Evolutionary conservation across 2,113 vertebrate species (phyloP).

Genomic region (Stigmatopora nigra): DNA sequence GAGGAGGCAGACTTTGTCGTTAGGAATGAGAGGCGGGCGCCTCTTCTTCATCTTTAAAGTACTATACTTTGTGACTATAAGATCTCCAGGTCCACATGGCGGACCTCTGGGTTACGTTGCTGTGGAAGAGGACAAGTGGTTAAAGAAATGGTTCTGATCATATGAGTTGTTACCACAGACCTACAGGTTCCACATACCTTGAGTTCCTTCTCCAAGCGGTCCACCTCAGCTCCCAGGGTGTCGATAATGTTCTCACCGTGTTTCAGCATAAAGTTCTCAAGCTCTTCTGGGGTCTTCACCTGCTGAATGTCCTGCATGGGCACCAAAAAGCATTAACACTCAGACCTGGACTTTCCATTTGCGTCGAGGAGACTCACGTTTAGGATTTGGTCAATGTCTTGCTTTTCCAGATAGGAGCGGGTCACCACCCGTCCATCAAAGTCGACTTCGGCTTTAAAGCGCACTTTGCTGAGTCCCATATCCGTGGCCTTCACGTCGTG

Average conservation of each 20-base stretch:
- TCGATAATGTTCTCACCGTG: conserved; percentile 98
- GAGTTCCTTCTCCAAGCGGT: conserved; percentile 92
- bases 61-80: conserved; percentile 66
- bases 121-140: conserved; percentile 50
- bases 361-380: conserved; percentile 65
- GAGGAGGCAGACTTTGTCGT: conserved; percentile 18
- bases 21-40: conserved; percentile 17
- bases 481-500: conserved; percentile 98
- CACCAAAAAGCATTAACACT: not conserved
- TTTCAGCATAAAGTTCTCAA: conserved; percentile 96
- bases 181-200: conserved; percentile 73
- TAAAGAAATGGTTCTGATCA: too few relatives aligned
- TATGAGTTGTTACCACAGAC: too few relatives aligned
- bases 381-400: conserved; percentile 94
- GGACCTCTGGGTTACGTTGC: conserved; percentile 95
- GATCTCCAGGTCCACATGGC: conserved; percentile 97
- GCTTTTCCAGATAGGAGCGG: conserved; percentile 94
- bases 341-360: not conserved
- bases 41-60: conserved; percentile 11
- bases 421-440: conserved; percentile 97
- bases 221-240: conserved; percentile 91
- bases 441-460: conserved; percentile 98
- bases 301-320: conserved; percentile 86
- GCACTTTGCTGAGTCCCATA: conserved; percentile 93
- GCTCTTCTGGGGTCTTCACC: conserved; percentile 91